Percentiles rank a stretch among this genome's conserved stretches.
These are phyloP conservation scores for Lemur catta DNA, from an alignment of 2,797 vertebrate species.

Conservation along the genomic window DNA sequence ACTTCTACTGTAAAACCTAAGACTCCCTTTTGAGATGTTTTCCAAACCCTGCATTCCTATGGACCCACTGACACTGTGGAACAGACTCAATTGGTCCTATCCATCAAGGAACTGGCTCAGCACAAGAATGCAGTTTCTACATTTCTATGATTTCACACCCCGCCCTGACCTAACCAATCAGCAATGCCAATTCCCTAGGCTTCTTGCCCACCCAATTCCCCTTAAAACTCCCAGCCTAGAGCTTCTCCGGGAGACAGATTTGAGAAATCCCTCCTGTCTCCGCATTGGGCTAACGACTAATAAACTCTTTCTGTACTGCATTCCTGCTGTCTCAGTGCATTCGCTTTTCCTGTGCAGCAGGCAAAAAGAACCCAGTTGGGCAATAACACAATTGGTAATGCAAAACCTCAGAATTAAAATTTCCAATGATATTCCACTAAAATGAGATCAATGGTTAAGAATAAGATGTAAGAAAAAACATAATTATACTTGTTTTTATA, in stretches of 20 bases:
- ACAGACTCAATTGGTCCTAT: background rate
- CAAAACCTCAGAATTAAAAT: conserved; percentile 11
- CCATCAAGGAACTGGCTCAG: background rate
- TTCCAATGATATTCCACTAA: background rate
- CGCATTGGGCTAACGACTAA: background rate
- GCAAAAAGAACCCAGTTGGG: background rate
- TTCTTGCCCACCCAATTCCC: background rate
- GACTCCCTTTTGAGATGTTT: background rate
- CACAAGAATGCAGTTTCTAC: background rate
- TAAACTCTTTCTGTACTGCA: background rate
- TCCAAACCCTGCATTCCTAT: background rate
- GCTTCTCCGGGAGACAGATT: background rate
- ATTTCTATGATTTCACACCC: background rate
- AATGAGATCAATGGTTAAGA: conserved; percentile 18
- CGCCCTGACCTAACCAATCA: background rate
- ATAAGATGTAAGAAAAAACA: conserved; percentile 15
- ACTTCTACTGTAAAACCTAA: background rate
- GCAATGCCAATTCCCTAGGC: background rate
- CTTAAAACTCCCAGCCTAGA: background rate
- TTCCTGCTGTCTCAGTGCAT: background rate
- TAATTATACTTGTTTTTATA: conserved; percentile 7
- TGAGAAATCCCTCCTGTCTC: background rate
- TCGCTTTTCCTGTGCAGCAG: background rate
- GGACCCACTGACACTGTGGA: background rate
- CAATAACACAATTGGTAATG: background rate